Base-by-base conservation (phyloP, 2,797 vertebrate species). In the Schizopygopsis malacanthus region DNA sequence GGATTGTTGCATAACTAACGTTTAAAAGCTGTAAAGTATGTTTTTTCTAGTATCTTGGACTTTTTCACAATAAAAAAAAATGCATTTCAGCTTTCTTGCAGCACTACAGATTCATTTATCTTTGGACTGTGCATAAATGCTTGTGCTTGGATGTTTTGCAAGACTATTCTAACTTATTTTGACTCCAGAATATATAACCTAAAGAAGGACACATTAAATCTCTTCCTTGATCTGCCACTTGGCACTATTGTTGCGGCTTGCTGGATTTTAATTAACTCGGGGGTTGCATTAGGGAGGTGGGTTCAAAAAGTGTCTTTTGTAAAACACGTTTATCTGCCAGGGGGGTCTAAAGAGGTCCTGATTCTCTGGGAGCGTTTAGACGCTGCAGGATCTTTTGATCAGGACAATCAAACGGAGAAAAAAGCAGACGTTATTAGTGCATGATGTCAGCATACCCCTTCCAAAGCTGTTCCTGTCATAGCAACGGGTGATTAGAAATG, bases 381-480 rank as follows among this genome's bases (percentile, higher is more conserved):
- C 28, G 9, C 25, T 41, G 50, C 76, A 28, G 82, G 79, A 83
- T 50, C 82, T 78, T 80, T 85, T 87, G 54, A 87, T 77, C 73
- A 82, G 78, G 85, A 85, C 80, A 76, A 76, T 83, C 73, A 80
- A 80, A 54, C 15, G 13, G 72, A 67, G 41, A 67, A 77, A 80
- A 41, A 75, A 78, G 63, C 37, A 37, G 67, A 43, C 37, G 72
- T 79, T 80, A 82, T 65, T 86, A 59, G 37, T 63, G 56, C 18
- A 83, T 89, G 88, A 90, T 75, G 77, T 86, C 79, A 87, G 82
- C 87, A 85, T 89, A 79, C 84, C 82, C 69, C 37, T 83, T 89
- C 63, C 86, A 82, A 2, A 73, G 84, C 22, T 11, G 54, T 37
- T 41, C 41, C 69, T 56, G 81, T 86, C 82, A 86, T 89, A 85